phyloP scores from a whole-genome alignment of 2,888 invertebrate genomes.

The Serrognathus titanus region DNA sequence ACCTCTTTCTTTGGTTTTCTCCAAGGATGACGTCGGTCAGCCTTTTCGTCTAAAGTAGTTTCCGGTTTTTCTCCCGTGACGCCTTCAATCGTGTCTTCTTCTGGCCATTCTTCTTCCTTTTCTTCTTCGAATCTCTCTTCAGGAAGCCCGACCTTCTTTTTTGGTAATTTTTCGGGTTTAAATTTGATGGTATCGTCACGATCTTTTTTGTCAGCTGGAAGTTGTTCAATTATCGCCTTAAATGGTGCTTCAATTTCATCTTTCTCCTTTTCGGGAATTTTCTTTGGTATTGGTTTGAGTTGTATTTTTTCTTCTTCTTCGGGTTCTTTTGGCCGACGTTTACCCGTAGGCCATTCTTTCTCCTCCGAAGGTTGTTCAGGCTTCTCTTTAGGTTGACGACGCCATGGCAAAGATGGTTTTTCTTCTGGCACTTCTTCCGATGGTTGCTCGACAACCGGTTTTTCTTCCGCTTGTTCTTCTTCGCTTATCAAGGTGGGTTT shows the following conservation, averaged over 20 bases:
- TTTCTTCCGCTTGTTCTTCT: constrained; percentile 35
- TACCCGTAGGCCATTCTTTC: constrained; percentile 36
- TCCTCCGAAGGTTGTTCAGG: constrained; percentile 35
- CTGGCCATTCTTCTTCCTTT: constrained; percentile 6
- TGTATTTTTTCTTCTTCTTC: constrained; percentile 50
- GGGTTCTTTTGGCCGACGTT: constrained; percentile 37
- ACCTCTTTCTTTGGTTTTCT: constrained; percentile 8
- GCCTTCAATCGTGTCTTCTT: constrained; percentile 24
- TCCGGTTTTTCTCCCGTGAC: constrained; percentile 35
- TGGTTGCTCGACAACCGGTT: constrained; percentile 36
- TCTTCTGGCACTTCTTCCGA: constrained; percentile 28
- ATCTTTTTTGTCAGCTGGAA: constrained; percentile 30
- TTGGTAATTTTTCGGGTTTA: constrained; percentile 35
- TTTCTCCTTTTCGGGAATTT: constrained; percentile 27
- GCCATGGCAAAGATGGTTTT: constrained; percentile 35
- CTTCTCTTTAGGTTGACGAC: constrained; percentile 45
- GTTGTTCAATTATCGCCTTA: constrained; percentile 34
- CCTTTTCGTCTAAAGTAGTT: constrained; percentile 10
- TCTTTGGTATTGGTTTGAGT: constrained; percentile 49
- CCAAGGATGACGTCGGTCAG: too few species aligned
- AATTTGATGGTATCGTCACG: constrained; percentile 27
- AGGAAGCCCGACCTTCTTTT: not conserved
- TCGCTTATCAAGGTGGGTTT: constrained; percentile 28
- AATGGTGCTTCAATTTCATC: constrained; percentile 29
- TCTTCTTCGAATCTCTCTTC: constrained; percentile 14